Evolutionary conservation across 2,888 invertebrate species (phyloP).

Genomic region (Sinhomidia bicolor): DNA sequence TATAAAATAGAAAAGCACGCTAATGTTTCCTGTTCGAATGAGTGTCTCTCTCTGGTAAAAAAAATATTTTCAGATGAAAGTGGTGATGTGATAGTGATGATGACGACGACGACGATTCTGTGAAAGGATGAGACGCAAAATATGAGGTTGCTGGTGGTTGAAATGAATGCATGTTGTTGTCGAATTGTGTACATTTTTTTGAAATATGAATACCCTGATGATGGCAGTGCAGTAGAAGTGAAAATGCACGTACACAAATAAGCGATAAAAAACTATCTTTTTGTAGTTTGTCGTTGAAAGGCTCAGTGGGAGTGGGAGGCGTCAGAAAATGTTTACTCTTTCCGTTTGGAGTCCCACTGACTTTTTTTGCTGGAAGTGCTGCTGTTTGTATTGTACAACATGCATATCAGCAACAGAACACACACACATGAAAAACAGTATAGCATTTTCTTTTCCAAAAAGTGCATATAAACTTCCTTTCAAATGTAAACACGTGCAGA

Average conservation of each 20-base stretch:
- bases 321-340: constrained; percentile 62
- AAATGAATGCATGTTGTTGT: not conserved
- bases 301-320: constrained; percentile 75
- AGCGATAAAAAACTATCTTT: constrained; percentile 62
- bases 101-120: not conserved
- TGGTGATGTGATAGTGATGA: constrained; percentile 2
- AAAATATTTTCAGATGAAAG: constrained; percentile 51
- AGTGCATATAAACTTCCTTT: too few relatives aligned
- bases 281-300: constrained; percentile 74
- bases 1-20: too few relatives aligned
- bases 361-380: not conserved
- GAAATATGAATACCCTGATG: constrained; percentile 11
- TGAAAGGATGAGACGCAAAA: constrained; percentile 37
- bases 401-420: not conserved
- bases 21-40: constrained; percentile 67
- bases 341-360: constrained; percentile 66
- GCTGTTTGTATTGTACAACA: too few relatives aligned
- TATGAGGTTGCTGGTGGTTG: not conserved
- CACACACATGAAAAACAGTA: not conserved
- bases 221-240: not conserved
- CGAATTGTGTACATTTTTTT: not conserved
- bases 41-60: constrained; percentile 52
- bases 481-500: too few relatives aligned
- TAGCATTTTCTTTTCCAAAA: not conserved
- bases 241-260: constrained; percentile 17